Evolutionary conservation across 2,888 invertebrate genomes (phyloP).

Genomic region (Epistrophella euchroma): DNA sequence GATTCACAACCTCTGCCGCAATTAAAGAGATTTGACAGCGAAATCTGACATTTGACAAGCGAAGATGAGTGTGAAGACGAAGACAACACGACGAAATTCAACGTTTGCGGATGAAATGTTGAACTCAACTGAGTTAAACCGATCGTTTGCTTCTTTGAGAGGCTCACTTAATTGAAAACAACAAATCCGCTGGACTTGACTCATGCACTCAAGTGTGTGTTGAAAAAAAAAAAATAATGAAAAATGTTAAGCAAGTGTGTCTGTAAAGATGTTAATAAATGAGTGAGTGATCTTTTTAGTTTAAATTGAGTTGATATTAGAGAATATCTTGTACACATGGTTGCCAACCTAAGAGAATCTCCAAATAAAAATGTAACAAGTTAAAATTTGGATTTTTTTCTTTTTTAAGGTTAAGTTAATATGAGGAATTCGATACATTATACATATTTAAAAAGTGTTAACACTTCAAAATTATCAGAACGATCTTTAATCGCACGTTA

Average conservation of each 20-base stretch:
- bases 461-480: no score
- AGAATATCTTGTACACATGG: neutral
- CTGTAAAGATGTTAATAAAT: slow-evolving; percentile 7
- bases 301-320: slow-evolving; percentile 3
- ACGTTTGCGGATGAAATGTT: slow-evolving; percentile 59
- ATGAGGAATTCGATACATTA: no score
- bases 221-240: neutral
- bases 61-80: slow-evolving; percentile 4
- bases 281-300: slow-evolving; percentile 5
- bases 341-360: neutral
- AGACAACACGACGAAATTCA: slow-evolving; percentile 38
- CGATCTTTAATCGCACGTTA: no score
- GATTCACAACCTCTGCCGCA: neutral
- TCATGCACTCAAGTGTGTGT: slow-evolving; percentile 24
- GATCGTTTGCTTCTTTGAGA: slow-evolving; percentile 45
- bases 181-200: slow-evolving; percentile 45
- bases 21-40: slow-evolving; percentile 38
- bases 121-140: slow-evolving; percentile 62
- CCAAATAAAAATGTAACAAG: neutral
- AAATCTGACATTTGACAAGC: slow-evolving; percentile 35
- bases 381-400: neutral
- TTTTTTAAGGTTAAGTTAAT: no score
- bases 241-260: slow-evolving; percentile 10
- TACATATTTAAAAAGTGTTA: no score
- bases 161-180: slow-evolving; percentile 23